A percentile compares a stretch with the other conserved stretches of the same genome.
Evolutionary conservation across 64 coral and sea anemone genomes (phyloP).

Genomic region (Astreopora myriophthalma): DNA sequence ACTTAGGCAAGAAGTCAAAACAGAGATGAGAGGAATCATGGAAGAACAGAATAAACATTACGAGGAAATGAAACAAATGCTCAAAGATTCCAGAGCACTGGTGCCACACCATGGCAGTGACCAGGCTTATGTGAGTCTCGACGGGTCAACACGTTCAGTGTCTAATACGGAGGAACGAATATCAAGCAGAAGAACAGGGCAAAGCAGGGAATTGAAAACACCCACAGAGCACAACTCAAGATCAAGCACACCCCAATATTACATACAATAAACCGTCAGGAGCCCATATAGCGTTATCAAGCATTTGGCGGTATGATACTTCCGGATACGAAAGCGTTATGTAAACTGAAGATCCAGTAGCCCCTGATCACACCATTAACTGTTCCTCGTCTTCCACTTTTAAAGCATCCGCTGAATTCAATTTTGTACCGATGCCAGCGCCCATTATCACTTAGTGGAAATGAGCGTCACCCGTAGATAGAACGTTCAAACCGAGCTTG

Average conservation of each 20-base stretch:
- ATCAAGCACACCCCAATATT: slow-evolving; percentile 60
- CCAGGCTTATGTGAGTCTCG: slow-evolving; percentile 72
- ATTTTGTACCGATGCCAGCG: too few relatives aligned
- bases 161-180: slow-evolving; percentile 14
- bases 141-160: slow-evolving; percentile 56
- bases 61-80: slow-evolving; percentile 66
- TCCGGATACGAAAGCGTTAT: too few relatives aligned
- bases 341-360: too few relatives aligned
- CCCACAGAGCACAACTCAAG: slow-evolving; percentile 3
- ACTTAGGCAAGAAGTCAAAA: slow-evolving; percentile 64
- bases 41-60: slow-evolving; percentile 80
- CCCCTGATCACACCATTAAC: too few relatives aligned
- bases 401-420: too few relatives aligned
- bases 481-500: too few relatives aligned
- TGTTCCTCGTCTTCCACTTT: too few relatives aligned
- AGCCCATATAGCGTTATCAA: too few relatives aligned
- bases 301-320: too few relatives aligned
- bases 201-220: slow-evolving; percentile 41
- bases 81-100: slow-evolving; percentile 30
- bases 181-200: slow-evolving; percentile 2
- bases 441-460: too few relatives aligned
- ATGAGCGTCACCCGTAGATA: too few relatives aligned
- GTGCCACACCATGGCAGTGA: slow-evolving; percentile 54
- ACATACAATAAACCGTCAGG: slow-evolving; percentile 75
- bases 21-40: slow-evolving; percentile 59